Evolutionary conservation across 2,888 invertebrate genomes (phyloP).

Genomic region (Ophioninae sp.): DNA sequence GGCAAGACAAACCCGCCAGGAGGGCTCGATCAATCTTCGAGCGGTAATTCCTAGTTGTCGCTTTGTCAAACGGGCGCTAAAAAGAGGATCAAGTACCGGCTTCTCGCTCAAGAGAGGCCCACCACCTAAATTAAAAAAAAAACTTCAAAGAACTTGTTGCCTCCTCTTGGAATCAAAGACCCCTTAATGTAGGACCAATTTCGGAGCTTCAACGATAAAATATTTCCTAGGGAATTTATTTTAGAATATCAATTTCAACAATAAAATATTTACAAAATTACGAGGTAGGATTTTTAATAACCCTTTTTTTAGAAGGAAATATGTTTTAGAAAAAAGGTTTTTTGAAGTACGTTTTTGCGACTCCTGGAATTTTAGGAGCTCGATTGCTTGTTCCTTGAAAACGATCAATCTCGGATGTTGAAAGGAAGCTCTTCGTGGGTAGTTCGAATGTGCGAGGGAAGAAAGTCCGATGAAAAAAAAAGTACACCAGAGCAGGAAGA

Average conservation of each 20-base stretch:
- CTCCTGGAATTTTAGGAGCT: background rate
- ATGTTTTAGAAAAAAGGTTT: too few relatives aligned
- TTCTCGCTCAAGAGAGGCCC: constrained; percentile 22
- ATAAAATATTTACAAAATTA: too few relatives aligned
- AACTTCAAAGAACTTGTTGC: constrained; percentile 36
- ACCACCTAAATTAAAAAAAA: constrained; percentile 19
- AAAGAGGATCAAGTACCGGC: constrained; percentile 19
- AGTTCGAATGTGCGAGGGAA: background rate
- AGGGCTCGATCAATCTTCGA: constrained; percentile 44
- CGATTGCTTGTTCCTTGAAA: background rate
- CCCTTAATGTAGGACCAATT: background rate
- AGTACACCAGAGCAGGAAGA: background rate
- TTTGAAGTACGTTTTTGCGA: background rate
- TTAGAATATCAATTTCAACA: too few relatives aligned
- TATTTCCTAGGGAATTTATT: background rate
- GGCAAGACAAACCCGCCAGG: background rate
- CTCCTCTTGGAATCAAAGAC: background rate
- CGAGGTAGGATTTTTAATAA: too few relatives aligned
- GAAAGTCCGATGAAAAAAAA: constrained; percentile 11
- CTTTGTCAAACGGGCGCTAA: constrained; percentile 26
- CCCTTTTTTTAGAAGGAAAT: too few relatives aligned
- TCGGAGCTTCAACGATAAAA: background rate
- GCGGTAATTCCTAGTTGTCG: constrained; percentile 19
- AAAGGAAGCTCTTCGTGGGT: constrained; percentile 28
- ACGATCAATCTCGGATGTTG: constrained; percentile 26